Percentiles rank a stretch among this genome's conserved stretches.
Evolutionary conservation across 2,888 invertebrate genomes (phyloP).

Genomic region (Galerucella nymphaeae): DNA sequence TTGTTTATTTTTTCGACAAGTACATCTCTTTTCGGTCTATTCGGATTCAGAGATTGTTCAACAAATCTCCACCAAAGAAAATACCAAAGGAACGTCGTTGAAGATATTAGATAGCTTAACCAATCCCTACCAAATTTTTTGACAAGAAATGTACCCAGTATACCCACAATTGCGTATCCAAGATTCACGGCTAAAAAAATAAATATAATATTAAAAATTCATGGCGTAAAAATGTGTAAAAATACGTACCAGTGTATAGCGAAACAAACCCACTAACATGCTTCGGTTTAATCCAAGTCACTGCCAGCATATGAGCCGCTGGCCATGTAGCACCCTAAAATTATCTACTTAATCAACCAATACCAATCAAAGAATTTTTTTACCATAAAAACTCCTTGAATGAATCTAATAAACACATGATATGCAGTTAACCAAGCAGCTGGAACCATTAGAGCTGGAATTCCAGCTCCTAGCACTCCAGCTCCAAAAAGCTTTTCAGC

Average conservation of each 20-base stretch:
- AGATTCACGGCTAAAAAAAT: constrained; percentile 68
- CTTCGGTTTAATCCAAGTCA: constrained; percentile 70
- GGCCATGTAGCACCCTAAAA: constrained; percentile 69
- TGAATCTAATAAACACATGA: constrained; percentile 68
- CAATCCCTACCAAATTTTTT: constrained; percentile 68
- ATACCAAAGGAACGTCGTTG: constrained; percentile 67
- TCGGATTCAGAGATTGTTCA: constrained; percentile 67
- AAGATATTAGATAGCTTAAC: constrained; percentile 67
- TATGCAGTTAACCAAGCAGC: constrained; percentile 71
- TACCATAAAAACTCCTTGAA: constrained; percentile 70
- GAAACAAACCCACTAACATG: constrained; percentile 70
- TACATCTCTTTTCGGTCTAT: constrained; percentile 64
- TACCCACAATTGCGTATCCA: constrained; percentile 69
- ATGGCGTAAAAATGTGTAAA: too few relatives aligned
- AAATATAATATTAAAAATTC: background rate
- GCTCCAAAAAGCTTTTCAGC: constrained; percentile 69
- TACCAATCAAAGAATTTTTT: constrained; percentile 36
- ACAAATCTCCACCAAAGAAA: constrained; percentile 70
- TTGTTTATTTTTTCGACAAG: constrained; percentile 30
- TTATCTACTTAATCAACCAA: background rate
- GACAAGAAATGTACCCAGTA: constrained; percentile 68
- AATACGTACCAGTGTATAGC: constrained; percentile 66
- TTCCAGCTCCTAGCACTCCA: constrained; percentile 69
- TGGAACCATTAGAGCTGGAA: constrained; percentile 68
- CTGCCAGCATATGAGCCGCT: constrained; percentile 70